These are phyloP conservation scores for Coregonus ussuriensis DNA, from an alignment of 2,797 vertebrate genomes.

Conservation along the genomic window DNA sequence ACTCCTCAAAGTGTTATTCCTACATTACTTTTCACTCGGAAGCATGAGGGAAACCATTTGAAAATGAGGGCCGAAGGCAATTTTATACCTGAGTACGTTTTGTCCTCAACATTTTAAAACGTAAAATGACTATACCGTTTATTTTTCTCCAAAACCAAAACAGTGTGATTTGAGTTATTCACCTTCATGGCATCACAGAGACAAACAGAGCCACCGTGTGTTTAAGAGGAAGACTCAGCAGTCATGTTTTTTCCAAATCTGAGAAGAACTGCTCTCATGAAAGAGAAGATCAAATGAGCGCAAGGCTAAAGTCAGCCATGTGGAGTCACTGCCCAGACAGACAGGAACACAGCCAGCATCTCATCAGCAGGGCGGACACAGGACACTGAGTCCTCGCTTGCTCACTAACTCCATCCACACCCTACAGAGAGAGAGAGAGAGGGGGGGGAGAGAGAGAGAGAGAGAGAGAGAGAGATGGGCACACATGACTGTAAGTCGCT, in stretches of 20 bases:
- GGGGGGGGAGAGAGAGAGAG: slow-evolving; percentile 25
- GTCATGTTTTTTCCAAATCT: not conserved
- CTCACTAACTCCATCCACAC: not conserved
- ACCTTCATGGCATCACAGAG: not conserved
- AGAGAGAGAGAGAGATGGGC: not conserved
- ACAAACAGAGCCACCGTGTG: not conserved
- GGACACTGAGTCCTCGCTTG: not conserved
- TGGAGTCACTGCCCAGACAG: slow-evolving; percentile 16
- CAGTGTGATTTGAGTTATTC: not conserved
- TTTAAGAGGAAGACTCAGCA: not conserved
- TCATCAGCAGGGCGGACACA: slow-evolving; percentile 11
- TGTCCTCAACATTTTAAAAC: slow-evolving; percentile 25
- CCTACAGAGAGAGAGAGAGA: slow-evolving; percentile 32
- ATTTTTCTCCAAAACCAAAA: slow-evolving; percentile 17
- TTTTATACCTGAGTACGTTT: slow-evolving; percentile 46
- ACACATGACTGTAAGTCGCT: too few relatives aligned
- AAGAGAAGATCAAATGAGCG: slow-evolving; percentile 57
- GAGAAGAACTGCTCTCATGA: slow-evolving; percentile 38
- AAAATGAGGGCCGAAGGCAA: slow-evolving; percentile 36
- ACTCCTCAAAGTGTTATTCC: slow-evolving; percentile 38
- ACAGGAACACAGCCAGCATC: slow-evolving; percentile 11
- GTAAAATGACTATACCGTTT: slow-evolving; percentile 21
- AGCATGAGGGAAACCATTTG: slow-evolving; percentile 25
- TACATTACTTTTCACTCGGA: slow-evolving; percentile 28
- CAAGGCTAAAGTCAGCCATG: slow-evolving; percentile 18